These are phyloP conservation scores for Eulemur mongoz DNA, from an alignment of 2,797 vertebrate genomes.

Conservation along the genomic window DNA sequence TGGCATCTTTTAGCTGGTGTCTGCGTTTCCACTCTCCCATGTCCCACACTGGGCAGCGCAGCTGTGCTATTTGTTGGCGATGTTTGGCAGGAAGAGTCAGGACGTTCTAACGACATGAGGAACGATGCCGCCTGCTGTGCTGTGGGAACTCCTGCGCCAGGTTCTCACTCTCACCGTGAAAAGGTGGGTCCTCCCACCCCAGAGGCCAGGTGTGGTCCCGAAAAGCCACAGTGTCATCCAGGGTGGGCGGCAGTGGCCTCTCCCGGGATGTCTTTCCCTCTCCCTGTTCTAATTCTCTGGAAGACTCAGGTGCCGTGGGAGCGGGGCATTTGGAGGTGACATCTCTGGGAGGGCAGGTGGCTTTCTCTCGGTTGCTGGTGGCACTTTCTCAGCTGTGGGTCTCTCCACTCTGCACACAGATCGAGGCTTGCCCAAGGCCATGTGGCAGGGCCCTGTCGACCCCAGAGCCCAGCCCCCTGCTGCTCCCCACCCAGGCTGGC, in stretches of 20 bases:
- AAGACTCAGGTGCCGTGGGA: neutral
- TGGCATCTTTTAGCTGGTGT: neutral
- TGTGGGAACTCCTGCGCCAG: accelerated
- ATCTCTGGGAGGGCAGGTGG: neutral
- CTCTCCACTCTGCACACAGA: neutral
- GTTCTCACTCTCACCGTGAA: neutral
- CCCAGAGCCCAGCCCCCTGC: accelerated
- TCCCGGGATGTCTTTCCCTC: neutral
- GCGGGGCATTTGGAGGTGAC: neutral
- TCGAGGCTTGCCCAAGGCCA: neutral
- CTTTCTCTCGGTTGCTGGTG: neutral
- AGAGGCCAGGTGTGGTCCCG: neutral
- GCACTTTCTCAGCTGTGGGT: neutral
- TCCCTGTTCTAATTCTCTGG: neutral
- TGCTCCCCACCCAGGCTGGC: too few species aligned
- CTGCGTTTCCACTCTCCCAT: neutral
- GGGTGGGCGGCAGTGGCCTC: neutral
- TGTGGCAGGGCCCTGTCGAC: neutral
- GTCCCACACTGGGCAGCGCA: neutral
- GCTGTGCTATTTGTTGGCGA: neutral
- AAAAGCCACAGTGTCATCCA: neutral
- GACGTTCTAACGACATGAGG: neutral
- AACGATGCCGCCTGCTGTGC: accelerated
- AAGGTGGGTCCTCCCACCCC: neutral
- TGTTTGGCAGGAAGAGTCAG: neutral